Conservation (phyloP, 2,888 invertebrate genomes). For the Ophonus ardosiacus region DNA sequence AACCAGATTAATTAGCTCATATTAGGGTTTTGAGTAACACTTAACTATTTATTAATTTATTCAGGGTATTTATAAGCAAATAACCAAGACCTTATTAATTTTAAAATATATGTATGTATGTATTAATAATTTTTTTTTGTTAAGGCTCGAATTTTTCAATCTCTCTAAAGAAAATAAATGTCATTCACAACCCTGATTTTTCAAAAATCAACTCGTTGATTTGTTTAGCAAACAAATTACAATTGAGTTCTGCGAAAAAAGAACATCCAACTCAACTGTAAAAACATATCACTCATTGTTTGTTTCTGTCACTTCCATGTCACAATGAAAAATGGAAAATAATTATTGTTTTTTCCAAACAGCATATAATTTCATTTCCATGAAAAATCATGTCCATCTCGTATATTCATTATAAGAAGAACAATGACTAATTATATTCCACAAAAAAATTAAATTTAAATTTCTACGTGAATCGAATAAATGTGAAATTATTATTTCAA, state of each 20-base stretch:
- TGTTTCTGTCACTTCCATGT: background rate
- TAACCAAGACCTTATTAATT: too few relatives aligned
- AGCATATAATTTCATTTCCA: background rate
- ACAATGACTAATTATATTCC: background rate
- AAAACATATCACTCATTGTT: background rate
- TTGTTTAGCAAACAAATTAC: background rate
- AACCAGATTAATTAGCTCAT: too few relatives aligned
- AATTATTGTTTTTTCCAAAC: background rate
- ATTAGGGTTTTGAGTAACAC: too few relatives aligned
- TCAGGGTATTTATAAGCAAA: too few relatives aligned
- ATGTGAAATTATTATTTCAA: background rate
- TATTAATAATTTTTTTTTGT: too few relatives aligned
- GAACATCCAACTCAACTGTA: background rate
- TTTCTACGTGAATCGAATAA: background rate
- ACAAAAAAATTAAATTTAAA: background rate
- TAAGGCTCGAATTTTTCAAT: too few relatives aligned
- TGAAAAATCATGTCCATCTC: background rate
- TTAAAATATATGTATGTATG: too few relatives aligned
- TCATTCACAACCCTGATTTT: too few relatives aligned
- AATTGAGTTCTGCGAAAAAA: background rate
- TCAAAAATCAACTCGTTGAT: background rate
- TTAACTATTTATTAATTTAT: too few relatives aligned
- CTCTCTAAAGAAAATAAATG: too few relatives aligned
- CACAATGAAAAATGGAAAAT: slow-evolving; percentile 16
- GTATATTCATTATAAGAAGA: background rate